phyloP scores from a whole-genome alignment of 2,113 vertebrate species.

The Stictonetta naevosa region DNA sequence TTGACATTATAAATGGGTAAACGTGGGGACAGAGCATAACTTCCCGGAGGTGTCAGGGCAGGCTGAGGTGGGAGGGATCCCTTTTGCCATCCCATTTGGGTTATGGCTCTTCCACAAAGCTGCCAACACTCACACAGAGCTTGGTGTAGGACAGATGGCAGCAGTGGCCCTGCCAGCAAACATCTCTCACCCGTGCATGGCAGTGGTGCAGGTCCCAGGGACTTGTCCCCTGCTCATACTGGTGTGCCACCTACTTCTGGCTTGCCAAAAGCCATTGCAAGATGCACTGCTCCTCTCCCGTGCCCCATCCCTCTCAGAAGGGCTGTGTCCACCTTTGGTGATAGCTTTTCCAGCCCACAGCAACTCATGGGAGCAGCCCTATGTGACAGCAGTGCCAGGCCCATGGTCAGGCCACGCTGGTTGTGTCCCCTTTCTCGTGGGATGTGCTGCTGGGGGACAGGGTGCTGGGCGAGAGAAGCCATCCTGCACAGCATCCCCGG shows the following conservation, averaged over 20 bases:
- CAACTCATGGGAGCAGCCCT: too few species aligned
- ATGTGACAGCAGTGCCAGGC: neutral
- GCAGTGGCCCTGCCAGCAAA: neutral
- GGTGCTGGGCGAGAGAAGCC: neutral
- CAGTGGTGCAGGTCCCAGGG: neutral
- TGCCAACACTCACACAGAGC: too few species aligned
- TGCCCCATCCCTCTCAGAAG: neutral
- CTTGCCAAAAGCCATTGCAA: neutral
- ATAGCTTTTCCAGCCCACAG: too few species aligned
- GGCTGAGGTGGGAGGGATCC: neutral
- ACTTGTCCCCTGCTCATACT: neutral
- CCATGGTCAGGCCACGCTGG: accelerated
- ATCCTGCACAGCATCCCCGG: accelerated
- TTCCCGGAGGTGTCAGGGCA: neutral
- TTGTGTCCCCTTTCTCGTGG: neutral
- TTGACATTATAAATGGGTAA: neutral
- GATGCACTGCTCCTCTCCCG: neutral
- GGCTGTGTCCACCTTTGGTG: too few species aligned
- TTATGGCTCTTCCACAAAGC: neutral
- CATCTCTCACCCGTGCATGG: neutral
- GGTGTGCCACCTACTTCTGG: neutral
- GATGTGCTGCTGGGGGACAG: accelerated
- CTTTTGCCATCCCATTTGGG: neutral
- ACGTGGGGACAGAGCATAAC: neutral
- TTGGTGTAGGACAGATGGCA: neutral